Base-by-base conservation (phyloP, 1,140 invertebrate species). In the Theocolax elegans region DNA sequence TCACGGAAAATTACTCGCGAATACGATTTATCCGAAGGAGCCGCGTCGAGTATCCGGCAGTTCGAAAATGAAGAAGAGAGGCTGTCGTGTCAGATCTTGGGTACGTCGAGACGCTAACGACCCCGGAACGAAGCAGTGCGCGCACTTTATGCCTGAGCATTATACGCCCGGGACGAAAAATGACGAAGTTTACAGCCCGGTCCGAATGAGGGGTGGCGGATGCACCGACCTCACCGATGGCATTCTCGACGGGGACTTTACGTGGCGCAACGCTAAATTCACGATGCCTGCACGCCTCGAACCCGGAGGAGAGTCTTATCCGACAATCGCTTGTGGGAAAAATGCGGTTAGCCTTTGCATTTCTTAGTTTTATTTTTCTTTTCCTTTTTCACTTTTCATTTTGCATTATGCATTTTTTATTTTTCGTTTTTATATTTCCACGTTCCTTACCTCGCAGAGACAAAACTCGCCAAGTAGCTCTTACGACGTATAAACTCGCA, bases 1-100 rank as follows among this genome's bases (percentile, higher is more conserved):
- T n/a, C n/a, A n/a, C n/a, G n/a, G n/a, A n/a, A n/a, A n/a, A n/a
- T n/a, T n/a, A n/a, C n/a, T n/a, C n/a, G n/a, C n/a, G n/a, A n/a
- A n/a, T n/a, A n/a, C n/a, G n/a, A n/a, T n/a, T n/a, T 81, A 81
- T 69, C 76, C 76, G 0, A 66, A 82, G 49, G 79, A 82, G 31
- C 73, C 76, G 2, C n/a, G 81, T 79, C 46, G 46, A 17, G 23
- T 82, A 80, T 62, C 10, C 35, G 15, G 69, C 71, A 13, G 62
- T 51, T 54, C n/a, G n/a, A n/a, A n/a, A n/a, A n/a, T n/a, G n/a
- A n/a, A n/a, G n/a, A n/a, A n/a, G n/a, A n/a, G n/a, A n/a, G n/a
- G n/a, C n/a, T n/a, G n/a, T n/a, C n/a, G n/a, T n/a, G n/a, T n/a
- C n/a, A n/a, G n/a, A n/a, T n/a, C n/a, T n/a, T n/a, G n/a, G n/a